phyloP scores from a whole-genome alignment of 1,140 invertebrate species.

The Drosophila neocordata region DNA sequence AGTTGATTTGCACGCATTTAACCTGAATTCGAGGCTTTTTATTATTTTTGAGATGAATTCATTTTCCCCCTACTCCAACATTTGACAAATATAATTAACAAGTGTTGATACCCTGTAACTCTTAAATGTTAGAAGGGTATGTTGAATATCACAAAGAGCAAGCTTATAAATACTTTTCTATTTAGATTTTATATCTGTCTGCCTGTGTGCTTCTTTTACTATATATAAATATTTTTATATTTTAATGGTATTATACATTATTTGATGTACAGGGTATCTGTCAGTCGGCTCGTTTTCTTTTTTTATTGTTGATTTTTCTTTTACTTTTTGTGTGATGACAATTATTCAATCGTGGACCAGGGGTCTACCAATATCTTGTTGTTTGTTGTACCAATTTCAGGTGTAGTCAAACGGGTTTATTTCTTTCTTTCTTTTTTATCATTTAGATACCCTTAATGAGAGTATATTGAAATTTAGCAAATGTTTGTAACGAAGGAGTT shows the following conservation, averaged over 20 bases:
- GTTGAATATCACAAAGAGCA: not conserved
- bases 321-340: conserved; percentile 6
- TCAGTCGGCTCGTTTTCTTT: not conserved
- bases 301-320: not conserved
- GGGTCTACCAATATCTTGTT: conserved; percentile 3
- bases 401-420: conserved; percentile 21
- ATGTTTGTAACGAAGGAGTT: too few relatives aligned
- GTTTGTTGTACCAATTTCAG: conserved; percentile 11
- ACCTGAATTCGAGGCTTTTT: not conserved
- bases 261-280: too few relatives aligned
- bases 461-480: not conserved
- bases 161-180: too few relatives aligned
- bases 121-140: not conserved
- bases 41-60: conserved; percentile 1
- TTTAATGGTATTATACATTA: too few relatives aligned
- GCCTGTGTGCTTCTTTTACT: too few relatives aligned
- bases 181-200: too few relatives aligned
- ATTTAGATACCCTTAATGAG: not conserved
- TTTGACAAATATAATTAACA: conserved; percentile 17
- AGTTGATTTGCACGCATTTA: conserved; percentile 6
- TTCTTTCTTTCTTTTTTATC: not conserved
- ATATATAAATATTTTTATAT: too few relatives aligned
- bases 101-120: not conserved
- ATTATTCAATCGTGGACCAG: conserved; percentile 14
- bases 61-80: not conserved